phyloP scores from a whole-genome alignment of 2,113 vertebrate species.

The Halcyon malimbica region DNA sequence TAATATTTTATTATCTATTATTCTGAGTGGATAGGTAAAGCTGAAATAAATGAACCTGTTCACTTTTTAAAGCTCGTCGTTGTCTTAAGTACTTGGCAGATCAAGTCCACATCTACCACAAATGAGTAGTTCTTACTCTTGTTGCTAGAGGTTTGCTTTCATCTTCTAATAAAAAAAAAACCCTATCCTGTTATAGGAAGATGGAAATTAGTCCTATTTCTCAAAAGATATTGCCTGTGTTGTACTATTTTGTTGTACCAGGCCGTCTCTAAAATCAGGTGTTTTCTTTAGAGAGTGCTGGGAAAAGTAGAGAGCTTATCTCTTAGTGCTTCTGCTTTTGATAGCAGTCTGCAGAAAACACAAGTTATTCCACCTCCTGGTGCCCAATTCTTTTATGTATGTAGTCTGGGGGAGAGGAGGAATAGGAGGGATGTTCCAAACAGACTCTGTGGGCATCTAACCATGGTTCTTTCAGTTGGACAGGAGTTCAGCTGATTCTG shows the following conservation, averaged over 20 bases:
- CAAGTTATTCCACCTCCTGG: background rate
- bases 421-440: background rate
- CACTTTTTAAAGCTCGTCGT: background rate
- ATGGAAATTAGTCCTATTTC: background rate
- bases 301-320: background rate
- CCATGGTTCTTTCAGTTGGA: background rate
- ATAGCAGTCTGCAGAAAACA: background rate
- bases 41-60: conserved; percentile 30
- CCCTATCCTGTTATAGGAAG: background rate
- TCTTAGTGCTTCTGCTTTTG: background rate
- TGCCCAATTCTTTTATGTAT: background rate
- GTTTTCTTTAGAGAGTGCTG: background rate
- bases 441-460: background rate
- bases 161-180: background rate
- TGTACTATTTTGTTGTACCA: background rate
- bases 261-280: background rate
- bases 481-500: background rate
- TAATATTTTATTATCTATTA: conserved; percentile 44
- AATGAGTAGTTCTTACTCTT: background rate
- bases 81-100: background rate
- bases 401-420: background rate
- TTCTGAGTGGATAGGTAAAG: conserved; percentile 12
- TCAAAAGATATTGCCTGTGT: background rate
- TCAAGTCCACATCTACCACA: background rate
- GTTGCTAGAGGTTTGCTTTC: background rate